phyloP scores from a whole-genome alignment of 1,140 invertebrate genomes.

The Muscidifurax raptorellus region DNA sequence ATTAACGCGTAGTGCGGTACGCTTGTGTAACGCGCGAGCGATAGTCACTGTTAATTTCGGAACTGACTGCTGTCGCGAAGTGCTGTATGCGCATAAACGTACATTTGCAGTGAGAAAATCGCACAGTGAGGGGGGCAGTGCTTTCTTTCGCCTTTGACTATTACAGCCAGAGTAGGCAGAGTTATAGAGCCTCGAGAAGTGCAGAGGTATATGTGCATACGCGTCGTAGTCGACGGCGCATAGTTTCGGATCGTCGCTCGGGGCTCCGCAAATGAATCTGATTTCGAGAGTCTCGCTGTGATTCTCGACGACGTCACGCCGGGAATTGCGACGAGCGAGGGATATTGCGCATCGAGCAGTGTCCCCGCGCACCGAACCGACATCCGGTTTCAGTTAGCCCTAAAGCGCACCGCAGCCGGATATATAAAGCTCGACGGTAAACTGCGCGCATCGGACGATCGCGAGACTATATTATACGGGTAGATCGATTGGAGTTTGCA shows the following conservation, averaged over 20 bases:
- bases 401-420: not conserved
- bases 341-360: constrained; percentile 64
- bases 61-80: too few species aligned
- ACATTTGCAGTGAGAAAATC: too few species aligned
- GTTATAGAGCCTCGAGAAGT: too few species aligned
- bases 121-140: too few species aligned
- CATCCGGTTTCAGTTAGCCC: constrained; percentile 64
- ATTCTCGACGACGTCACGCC: constrained; percentile 51
- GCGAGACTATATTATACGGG: not conserved
- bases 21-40: constrained; percentile 12
- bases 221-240: too few species aligned
- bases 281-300: constrained; percentile 36
- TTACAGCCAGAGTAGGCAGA: too few species aligned
- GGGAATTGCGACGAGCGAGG: constrained; percentile 59
- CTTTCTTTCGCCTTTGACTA: too few species aligned
- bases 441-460: not conserved
- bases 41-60: constrained; percentile 8
- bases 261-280: constrained; percentile 16
- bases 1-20: constrained; percentile 14
- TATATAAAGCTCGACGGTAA: constrained; percentile 35
- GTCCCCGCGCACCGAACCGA: constrained; percentile 53
- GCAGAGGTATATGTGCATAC: too few species aligned
- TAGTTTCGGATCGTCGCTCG: not conserved
- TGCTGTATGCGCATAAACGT: too few species aligned
- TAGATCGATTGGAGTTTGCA: too few species aligned